phyloP scores from a whole-genome alignment of 2,888 invertebrate genomes.

The Cetonia aurata region DNA sequence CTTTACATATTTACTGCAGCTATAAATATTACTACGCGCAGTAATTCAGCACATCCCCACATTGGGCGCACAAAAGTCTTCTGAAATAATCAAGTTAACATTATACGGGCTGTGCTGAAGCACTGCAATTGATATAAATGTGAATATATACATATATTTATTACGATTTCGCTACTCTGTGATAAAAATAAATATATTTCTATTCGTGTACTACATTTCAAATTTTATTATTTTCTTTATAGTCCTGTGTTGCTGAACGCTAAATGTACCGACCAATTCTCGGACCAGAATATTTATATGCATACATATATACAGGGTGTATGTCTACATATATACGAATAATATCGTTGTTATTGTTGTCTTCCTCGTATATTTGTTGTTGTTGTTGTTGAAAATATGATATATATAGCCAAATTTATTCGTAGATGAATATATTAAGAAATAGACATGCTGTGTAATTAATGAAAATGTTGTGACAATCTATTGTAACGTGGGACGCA shows the following conservation, averaged over 20 bases:
- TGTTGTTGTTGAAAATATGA: not conserved
- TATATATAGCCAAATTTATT: not conserved
- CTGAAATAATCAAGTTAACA: not conserved
- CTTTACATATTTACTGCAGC: no score
- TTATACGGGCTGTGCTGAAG: not conserved
- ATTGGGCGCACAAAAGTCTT: not conserved
- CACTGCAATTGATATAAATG: not conserved
- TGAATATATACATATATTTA: slow-evolving; percentile 31
- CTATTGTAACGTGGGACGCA: slow-evolving; percentile 46
- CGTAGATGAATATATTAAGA: not conserved
- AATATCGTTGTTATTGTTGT: not conserved
- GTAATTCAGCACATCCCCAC: no score
- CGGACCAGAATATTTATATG: slow-evolving; percentile 12
- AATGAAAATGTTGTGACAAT: slow-evolving; percentile 44
- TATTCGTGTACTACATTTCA: no score
- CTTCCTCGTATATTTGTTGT: not conserved
- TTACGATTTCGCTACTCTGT: slow-evolving; percentile 44
- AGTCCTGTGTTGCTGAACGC: no score
- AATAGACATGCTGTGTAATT: slow-evolving; percentile 23
- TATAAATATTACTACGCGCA: no score
- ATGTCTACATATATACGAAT: not conserved
- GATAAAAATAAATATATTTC: slow-evolving; percentile 11
- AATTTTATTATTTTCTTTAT: no score
- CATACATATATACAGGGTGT: slow-evolving; percentile 1
- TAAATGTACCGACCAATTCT: no score